Base-by-base conservation (phyloP, 2,888 invertebrate genomes). In the Penaeus monodon region DNA sequence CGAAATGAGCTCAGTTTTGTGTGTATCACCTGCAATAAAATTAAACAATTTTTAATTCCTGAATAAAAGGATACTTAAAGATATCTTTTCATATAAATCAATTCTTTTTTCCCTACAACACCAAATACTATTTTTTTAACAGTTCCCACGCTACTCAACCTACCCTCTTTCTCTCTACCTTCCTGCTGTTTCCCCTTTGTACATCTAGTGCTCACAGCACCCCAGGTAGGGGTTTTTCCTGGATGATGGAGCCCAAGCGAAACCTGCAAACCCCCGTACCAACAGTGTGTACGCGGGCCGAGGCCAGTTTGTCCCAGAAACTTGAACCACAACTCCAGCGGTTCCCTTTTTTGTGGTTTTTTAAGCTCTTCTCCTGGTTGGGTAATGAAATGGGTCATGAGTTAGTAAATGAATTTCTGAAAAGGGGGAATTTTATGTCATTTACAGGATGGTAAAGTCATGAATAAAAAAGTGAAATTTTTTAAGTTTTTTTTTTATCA, bases 221-320 rank as follows among this genome's bases (percentile, higher is more conserved):
- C 93, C 74, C 92, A 20, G 92, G 92, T 93, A 93, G 3, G 93
- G 93, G 33, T n/a, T 92, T 92, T 87, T 93, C 93, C 90, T 93
- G 93, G 20, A 93, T 91, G 17, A 93, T 90, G 81, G 92, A 92
- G 70, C 92, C 92, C 44, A 94, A 88, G 89, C 91, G 91, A 88
- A 94, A 93, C n/a, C 93, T 91, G 90, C 93, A 93, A 24, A 93
- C 90, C 10, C 94, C 93, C 49, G 93, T 4, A 93, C 92, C 70
- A 93, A 91, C 29, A 94, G 90, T 2, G 93, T 92, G 91, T 93
- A 93, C 1, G 93, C 91, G 33, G 93, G 93, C 82, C 92, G 91
- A 0, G 93, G 93, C 93, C 93, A 93, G 91, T 93, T 93, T 7
- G 93, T 93, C 2, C 93, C 93, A 6, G 93, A 93, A n/a, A 93